Evolutionary conservation across 2,113 vertebrate genomes (phyloP).

Genomic region (Scortum barcoo): DNA sequence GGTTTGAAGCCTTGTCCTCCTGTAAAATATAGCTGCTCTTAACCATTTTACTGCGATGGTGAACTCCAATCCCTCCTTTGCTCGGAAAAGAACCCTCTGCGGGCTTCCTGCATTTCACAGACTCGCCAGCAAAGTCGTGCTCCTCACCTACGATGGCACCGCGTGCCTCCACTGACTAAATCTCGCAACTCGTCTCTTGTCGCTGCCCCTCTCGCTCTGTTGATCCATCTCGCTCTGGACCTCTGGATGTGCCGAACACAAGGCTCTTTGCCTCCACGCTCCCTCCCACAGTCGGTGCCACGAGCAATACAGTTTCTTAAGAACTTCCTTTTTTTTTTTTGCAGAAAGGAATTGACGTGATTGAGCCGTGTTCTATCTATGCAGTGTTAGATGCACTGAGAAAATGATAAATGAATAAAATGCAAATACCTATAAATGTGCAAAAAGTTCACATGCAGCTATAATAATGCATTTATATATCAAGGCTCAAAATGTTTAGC

Average conservation of each 20-base stretch:
- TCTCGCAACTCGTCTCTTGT: conserved; percentile 55
- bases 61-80: neutral
- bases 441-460: neutral
- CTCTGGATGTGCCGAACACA: conserved; percentile 44
- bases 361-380: too few species aligned
- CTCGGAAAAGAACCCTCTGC: conserved; percentile 13
- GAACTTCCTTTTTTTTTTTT: conserved; percentile 31
- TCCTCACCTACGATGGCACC: conserved; percentile 45
- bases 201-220: conserved; percentile 19
- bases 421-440: neutral
- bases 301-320: conserved; percentile 34
- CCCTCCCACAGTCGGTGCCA: conserved; percentile 58
- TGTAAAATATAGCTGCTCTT: neutral
- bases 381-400: neutral
- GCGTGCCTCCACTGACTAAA: conserved; percentile 47
- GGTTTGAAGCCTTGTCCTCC: neutral
- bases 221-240: conserved; percentile 39
- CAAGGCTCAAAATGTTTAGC: neutral
- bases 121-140: conserved; percentile 36
- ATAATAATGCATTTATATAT: neutral
- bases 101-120: conserved; percentile 26
- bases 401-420: conserved; percentile 3
- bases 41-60: neutral
- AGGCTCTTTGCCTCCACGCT: conserved; percentile 32
- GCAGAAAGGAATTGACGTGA: conserved; percentile 33